Percentiles rank a stretch among this genome's conserved stretches.
phyloP scores from a whole-genome alignment of 2,888 invertebrate genomes.

The Corythucha ciliata region DNA sequence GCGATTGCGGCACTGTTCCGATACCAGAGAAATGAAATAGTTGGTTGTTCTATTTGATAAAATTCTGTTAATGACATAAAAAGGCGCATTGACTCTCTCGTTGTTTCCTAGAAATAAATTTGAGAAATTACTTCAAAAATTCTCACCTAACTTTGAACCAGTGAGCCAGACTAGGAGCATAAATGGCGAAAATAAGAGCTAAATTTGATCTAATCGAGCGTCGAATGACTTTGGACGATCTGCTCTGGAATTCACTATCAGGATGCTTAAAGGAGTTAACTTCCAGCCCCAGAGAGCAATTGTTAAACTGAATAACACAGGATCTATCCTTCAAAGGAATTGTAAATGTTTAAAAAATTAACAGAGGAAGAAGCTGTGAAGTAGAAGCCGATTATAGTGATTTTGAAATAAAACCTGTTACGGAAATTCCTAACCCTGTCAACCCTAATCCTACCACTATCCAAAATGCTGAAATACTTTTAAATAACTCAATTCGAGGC shows the following conservation, averaged over 20 bases:
- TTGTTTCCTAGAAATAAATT: too few species aligned
- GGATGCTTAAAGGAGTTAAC: conserved; percentile 17
- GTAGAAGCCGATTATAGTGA: too few species aligned
- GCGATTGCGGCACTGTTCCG: conserved; percentile 19
- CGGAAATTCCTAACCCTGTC: not conserved
- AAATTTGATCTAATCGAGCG: conserved; percentile 23
- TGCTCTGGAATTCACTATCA: conserved; percentile 16
- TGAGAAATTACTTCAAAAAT: not conserved
- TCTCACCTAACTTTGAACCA: conserved; percentile 23
- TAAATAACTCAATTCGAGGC: too few species aligned
- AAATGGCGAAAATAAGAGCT: conserved; percentile 27
- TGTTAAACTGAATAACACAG: too few species aligned
- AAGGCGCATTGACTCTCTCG: too few species aligned
- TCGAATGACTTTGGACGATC: conserved; percentile 19
- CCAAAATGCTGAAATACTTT: too few species aligned
- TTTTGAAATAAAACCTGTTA: too few species aligned
- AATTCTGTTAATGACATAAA: conserved; percentile 24
- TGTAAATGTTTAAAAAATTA: too few species aligned
- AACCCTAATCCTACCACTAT: not conserved
- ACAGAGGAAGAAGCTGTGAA: too few species aligned
- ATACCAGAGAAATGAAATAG: conserved; percentile 22
- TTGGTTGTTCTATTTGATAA: conserved; percentile 18
- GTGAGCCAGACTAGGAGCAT: conserved; percentile 24
- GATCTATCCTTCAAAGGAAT: too few species aligned
- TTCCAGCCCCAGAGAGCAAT: conserved; percentile 25